Evolutionary conservation across 2,113 vertebrate genomes (phyloP), one percentile per base, ranked within the genome.

Genomic region (Bambusicola thoracicus): DNA sequence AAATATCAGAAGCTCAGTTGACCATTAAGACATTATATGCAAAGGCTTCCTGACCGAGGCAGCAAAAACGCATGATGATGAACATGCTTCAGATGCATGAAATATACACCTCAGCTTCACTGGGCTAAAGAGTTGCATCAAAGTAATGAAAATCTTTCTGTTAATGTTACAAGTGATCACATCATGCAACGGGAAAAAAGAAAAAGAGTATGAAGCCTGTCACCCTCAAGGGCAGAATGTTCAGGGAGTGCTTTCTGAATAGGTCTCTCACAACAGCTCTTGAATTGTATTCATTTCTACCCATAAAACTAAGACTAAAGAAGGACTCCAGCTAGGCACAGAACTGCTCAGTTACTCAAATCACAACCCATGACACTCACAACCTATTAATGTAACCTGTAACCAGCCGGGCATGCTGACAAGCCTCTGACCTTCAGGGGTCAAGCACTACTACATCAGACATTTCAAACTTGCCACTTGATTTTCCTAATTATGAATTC

Each of bases 401-500:
- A 43, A 49, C 36, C 72, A 69, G 34, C 48, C 30, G 34, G 68
- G 68, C 46, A 38, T 5, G 16, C 41, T 38, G n/a, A 44, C 16
- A 30, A 36, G 10, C 32, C n/a, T 19, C 67, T 15, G 40, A 40
- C 43, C 49, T 62, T 19, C 53, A 79, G 24, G 20, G 16, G 30
- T 73, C 43, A 11, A 46, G 43, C 20, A 8, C 18, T 5, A 9
- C 8, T 25, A 11, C 0, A 1, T 22, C 14, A 58, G 27, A 40
- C 5, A 1, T 55, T 34, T 32, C 27, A 36, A 79, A 43, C 65
- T 13, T 30, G 27, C 38, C 41, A 4, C 48, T 49, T n/a, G 19
- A 24, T 69, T 56, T 18, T 6, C 43, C 3, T 25, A 9, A 2
- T 4, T 1, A 8, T 1, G 13, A 8, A 20, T 25, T 72, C 24